These are phyloP conservation scores for Diadumene lineata DNA, from an alignment of 92 coral and sea anemone species.

Conservation along the genomic window DNA sequence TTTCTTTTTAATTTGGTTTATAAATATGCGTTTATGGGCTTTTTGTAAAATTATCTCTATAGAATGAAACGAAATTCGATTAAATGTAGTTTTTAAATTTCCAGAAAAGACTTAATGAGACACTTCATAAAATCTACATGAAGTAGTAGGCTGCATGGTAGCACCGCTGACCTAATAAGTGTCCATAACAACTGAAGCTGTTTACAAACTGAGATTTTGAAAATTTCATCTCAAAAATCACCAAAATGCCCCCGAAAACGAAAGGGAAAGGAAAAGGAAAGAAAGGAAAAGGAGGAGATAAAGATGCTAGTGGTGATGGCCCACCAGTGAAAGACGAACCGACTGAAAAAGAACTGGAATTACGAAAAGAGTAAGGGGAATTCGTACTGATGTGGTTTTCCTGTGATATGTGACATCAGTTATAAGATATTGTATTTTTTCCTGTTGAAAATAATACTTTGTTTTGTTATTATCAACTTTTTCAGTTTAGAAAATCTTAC, in stretches of 20 bases:
- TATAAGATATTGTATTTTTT: background rate
- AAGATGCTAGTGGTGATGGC: constrained; percentile 45
- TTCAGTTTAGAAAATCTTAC: constrained; percentile 70
- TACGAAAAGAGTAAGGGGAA: constrained; percentile 75
- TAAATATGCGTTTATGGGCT: no score
- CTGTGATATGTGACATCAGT: background rate
- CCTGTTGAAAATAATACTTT: background rate
- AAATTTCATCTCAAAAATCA: background rate
- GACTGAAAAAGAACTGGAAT: constrained; percentile 75
- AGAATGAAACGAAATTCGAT: background rate
- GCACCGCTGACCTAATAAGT: constrained; percentile 38
- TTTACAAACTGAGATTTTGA: constrained; percentile 3
- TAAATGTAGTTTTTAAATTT: no score
- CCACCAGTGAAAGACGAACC: constrained; percentile 62
- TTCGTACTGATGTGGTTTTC: background rate
- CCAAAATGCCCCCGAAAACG: constrained; percentile 91
- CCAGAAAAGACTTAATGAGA: background rate
- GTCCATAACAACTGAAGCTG: constrained; percentile 39
- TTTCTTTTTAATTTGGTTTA: no score
- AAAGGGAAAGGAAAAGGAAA: constrained; percentile 76
- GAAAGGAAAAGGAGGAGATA: constrained; percentile 71
- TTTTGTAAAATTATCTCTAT: no score
- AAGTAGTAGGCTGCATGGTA: background rate
- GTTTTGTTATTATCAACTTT: background rate
- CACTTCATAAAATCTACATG: background rate